Evolutionary conservation across 1,140 invertebrate species (phyloP).

Genomic region (Bathynomus jamesi): DNA sequence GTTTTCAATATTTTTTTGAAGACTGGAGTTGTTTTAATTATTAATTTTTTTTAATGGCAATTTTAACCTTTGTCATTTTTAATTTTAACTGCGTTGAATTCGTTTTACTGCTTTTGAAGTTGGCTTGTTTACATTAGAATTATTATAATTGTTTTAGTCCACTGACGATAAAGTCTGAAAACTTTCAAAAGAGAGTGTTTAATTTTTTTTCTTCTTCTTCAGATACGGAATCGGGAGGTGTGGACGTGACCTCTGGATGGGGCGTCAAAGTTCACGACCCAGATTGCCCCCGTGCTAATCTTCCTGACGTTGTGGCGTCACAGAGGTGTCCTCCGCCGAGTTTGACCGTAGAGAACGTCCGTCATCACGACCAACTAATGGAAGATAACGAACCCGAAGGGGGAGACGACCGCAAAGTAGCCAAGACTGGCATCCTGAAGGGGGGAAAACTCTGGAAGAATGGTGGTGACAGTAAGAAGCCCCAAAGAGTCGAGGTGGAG

Average conservation of each 20-base stretch:
- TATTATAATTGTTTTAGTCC: no score
- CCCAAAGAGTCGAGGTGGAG: no score
- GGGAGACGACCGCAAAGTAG: slow-evolving; percentile 16
- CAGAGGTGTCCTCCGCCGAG: slow-evolving; percentile 16
- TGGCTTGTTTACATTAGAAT: no score
- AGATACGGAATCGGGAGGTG: neutral
- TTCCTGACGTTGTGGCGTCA: slow-evolving; percentile 32
- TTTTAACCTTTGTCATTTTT: no score
- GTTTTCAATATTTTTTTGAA: no score
- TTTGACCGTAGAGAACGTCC: slow-evolving; percentile 30
- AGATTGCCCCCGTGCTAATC: slow-evolving; percentile 25
- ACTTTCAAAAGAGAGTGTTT: no score
- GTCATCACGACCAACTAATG: slow-evolving; percentile 31
- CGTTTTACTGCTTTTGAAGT: no score
- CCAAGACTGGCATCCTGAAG: slow-evolving; percentile 50
- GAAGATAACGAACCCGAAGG: slow-evolving; percentile 19
- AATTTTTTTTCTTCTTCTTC: no score
- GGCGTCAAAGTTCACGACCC: slow-evolving; percentile 24
- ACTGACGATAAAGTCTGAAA: no score
- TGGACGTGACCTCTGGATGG: slow-evolving; percentile 1
- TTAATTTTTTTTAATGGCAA: no score
- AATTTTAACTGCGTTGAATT: no score
- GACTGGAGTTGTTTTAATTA: no score
- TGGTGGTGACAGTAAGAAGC: slow-evolving; percentile 19
- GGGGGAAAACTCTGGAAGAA: slow-evolving; percentile 56